Percentiles rank a stretch among this genome's conserved stretches.
These are phyloP conservation scores for Monarcha castaneiventris DNA, from an alignment of 2,113 vertebrate species.

Conservation along the genomic window DNA sequence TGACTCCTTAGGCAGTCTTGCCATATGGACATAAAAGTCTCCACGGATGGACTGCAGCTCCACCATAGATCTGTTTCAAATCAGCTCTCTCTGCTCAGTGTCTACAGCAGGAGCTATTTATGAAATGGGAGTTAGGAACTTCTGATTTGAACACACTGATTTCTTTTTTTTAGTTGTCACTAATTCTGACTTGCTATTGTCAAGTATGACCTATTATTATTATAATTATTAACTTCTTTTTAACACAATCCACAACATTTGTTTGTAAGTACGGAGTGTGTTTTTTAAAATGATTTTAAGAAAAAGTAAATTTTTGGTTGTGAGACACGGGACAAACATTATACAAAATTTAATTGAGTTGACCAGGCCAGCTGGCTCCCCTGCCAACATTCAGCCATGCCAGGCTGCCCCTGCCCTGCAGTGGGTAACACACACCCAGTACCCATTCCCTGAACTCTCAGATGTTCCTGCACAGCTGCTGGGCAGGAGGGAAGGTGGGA, in stretches of 20 bases:
- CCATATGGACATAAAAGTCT: slow-evolving; percentile 51
- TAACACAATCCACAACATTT: background rate
- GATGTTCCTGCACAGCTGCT: background rate
- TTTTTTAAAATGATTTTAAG: background rate
- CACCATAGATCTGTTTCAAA: slow-evolving; percentile 47
- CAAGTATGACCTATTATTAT: background rate
- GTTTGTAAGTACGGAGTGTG: background rate
- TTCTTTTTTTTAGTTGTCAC: background rate
- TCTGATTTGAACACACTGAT: background rate
- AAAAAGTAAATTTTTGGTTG: background rate
- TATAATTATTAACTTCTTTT: background rate
- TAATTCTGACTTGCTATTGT: background rate
- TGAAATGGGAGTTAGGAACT: background rate
- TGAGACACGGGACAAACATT: background rate
- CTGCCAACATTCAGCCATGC: background rate
- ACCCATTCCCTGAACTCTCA: background rate
- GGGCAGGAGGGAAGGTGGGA: background rate
- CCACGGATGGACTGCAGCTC: slow-evolving; percentile 45
- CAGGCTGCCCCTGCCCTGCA: background rate
- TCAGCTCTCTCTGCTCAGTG: background rate
- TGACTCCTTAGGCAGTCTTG: slow-evolving; percentile 43
- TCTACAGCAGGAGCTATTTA: background rate
- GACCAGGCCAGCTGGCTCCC: background rate
- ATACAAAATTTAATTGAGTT: background rate
- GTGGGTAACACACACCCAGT: background rate